Evolutionary conservation across 2,888 invertebrate genomes (phyloP).

Genomic region (Ophioninae sp.): DNA sequence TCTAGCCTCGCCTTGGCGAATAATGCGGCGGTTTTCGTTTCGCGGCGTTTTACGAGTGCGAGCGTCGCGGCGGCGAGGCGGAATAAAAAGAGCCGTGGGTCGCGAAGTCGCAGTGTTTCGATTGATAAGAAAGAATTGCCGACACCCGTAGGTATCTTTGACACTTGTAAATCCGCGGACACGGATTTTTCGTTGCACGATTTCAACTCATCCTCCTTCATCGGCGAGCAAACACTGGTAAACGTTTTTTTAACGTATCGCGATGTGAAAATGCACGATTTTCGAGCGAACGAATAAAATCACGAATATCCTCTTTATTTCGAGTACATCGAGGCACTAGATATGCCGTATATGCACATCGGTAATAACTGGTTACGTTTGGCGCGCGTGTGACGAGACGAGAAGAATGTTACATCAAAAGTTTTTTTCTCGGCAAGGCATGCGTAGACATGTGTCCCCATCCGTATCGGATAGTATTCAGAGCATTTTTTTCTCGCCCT

Average conservation of each 20-base stretch:
- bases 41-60: not conserved
- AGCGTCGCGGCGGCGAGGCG: not conserved
- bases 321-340: not conserved
- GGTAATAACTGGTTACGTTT: conserved; percentile 16
- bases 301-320: not conserved
- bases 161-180: not conserved
- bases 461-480: not conserved
- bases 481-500: not conserved
- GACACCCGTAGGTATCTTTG: not conserved
- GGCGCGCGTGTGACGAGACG: not conserved
- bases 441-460: not conserved
- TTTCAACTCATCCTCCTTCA: not conserved
- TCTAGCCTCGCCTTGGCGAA: not conserved
- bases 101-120: not conserved
- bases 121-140: not conserved
- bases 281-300: not conserved
- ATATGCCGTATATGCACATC: not conserved
- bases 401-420: conserved; percentile 2
- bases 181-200: not conserved
- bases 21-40: not conserved
- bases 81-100: not conserved
- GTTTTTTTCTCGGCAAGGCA: not conserved
- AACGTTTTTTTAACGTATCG: not conserved
- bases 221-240: not conserved
- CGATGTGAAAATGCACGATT: not conserved